Percentiles rank a stretch among this genome's conserved stretches.
phyloP scores from a whole-genome alignment of 2,797 vertebrate genomes.

The Adelosebastes latens region DNA sequence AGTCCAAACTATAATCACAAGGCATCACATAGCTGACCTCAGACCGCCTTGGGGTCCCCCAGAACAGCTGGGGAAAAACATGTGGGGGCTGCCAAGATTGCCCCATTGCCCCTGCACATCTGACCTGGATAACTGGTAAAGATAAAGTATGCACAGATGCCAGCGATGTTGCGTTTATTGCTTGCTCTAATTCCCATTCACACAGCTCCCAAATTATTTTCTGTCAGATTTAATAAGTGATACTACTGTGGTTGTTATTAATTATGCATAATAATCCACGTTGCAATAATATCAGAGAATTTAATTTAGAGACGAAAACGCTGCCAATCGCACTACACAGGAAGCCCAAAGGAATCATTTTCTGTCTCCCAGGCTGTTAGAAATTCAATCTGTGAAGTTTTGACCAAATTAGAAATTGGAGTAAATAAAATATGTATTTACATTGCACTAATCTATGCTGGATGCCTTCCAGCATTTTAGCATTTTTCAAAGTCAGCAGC shows the following conservation, averaged over 20 bases:
- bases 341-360: conserved; percentile 40
- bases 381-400: conserved; percentile 56
- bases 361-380: conserved; percentile 27
- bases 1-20: conserved; percentile 4
- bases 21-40: conserved; percentile 1
- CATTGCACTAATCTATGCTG: conserved; percentile 38
- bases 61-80: not conserved
- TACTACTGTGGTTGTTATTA: conserved; percentile 41
- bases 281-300: conserved; percentile 42
- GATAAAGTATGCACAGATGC: conserved; percentile 29
- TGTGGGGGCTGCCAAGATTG: not conserved
- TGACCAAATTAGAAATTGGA: conserved; percentile 58
- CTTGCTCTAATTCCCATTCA: conserved; percentile 24
- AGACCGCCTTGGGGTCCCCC: not conserved
- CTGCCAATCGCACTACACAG: conserved; percentile 14
- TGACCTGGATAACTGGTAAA: conserved; percentile 28
- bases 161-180: not conserved
- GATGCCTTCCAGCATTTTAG: conserved; percentile 30
- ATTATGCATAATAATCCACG: conserved; percentile 58
- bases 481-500: conserved; percentile 34
- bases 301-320: conserved; percentile 42
- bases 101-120: not conserved
- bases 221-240: conserved; percentile 53
- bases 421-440: conserved; percentile 61
- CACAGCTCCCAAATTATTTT: conserved; percentile 21